Evolutionary conservation across 2,113 vertebrate species (phyloP).

Genomic region (Leiothrix lutea): DNA sequence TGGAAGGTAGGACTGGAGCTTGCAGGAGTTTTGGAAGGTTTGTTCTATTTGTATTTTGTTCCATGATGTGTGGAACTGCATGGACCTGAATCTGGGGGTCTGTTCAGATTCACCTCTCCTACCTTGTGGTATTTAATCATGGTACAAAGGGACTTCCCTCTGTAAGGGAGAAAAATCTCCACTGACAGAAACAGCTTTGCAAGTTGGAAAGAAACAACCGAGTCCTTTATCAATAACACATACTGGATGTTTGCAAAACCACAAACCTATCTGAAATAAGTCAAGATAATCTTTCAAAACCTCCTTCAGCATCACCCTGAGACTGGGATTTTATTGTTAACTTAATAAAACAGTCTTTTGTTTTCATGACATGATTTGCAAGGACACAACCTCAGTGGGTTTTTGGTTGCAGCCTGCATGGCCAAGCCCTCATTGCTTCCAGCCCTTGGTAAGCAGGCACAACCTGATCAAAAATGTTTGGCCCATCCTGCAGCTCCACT

Average conservation of each 20-base stretch:
- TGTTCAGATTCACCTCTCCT: not conserved
- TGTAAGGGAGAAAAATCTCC: not conserved
- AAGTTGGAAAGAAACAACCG: not conserved
- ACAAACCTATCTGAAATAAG: not conserved
- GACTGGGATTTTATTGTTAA: not conserved
- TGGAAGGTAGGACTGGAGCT: not conserved
- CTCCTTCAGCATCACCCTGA: not conserved
- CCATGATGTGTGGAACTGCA: not conserved
- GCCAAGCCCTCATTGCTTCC: not conserved
- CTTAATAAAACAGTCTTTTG: not conserved
- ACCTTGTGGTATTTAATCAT: not conserved
- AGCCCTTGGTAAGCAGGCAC: not conserved
- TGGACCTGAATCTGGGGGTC: not conserved
- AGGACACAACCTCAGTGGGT: not conserved
- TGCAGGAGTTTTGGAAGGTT: not conserved
- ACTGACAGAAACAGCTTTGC: not conserved
- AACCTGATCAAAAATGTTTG: not conserved
- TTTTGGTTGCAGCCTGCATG: not conserved
- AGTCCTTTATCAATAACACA: not conserved
- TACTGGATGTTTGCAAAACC: not conserved
- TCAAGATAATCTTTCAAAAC: conserved; percentile 2
- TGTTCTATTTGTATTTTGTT: not conserved
- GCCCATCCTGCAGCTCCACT: not conserved
- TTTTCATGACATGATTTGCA: not conserved
- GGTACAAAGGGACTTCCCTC: not conserved